A percentile compares a stretch with the other conserved stretches of the same genome.
Evolutionary conservation across 2,797 vertebrate species (phyloP).

Genomic region (Morelia viridis): DNA sequence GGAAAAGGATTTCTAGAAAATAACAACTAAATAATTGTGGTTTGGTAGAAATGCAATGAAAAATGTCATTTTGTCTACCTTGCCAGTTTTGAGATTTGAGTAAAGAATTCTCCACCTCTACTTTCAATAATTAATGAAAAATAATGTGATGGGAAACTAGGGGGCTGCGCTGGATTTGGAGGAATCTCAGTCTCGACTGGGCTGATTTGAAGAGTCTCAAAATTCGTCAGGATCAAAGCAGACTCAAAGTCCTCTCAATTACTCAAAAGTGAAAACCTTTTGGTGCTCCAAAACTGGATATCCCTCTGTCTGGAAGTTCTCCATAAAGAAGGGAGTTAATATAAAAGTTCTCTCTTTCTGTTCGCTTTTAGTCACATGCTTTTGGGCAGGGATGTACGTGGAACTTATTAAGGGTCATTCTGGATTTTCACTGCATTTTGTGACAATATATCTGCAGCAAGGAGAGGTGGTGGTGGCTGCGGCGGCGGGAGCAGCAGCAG

Average conservation of each 20-base stretch:
- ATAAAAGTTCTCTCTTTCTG: not conserved
- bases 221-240: not conserved
- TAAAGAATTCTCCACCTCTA: not conserved
- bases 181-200: not conserved
- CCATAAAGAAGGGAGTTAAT: too few relatives aligned
- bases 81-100: not conserved
- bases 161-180: not conserved
- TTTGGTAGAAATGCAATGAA: not conserved
- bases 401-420: not conserved
- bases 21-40: not conserved
- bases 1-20: not conserved
- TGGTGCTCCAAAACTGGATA: not conserved
- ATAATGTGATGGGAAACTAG: not conserved
- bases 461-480: not conserved
- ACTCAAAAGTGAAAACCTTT: not conserved
- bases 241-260: not conserved
- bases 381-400: not conserved
- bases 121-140: not conserved
- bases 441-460: not conserved
- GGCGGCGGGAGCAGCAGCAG: rapidly evolving
- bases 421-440: not conserved
- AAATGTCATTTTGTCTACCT: not conserved
- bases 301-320: not conserved
- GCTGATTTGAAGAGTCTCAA: not conserved
- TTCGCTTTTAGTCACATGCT: not conserved